Percentiles rank a stretch among this genome's conserved stretches.
Evolutionary conservation across 1,140 invertebrate species (phyloP).

Genomic region (Calephelis nemesis): DNA sequence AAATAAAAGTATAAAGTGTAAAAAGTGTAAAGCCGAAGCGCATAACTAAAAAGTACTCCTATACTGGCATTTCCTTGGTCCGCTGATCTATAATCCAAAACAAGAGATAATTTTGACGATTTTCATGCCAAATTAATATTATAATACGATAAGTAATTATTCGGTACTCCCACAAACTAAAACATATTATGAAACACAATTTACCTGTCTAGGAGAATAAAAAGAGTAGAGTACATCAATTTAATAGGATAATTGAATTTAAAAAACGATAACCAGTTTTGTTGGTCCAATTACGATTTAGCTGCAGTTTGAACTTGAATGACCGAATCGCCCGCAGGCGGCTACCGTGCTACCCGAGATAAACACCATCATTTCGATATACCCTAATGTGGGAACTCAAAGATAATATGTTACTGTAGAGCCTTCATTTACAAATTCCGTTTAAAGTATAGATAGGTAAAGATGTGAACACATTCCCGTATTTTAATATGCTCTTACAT

Average conservation of each 20-base stretch:
- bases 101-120: no score
- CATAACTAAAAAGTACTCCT: no score
- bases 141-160: no score
- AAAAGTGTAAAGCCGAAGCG: no score
- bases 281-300: conserved; percentile 17
- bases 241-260: conserved; percentile 17
- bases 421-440: background rate
- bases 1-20: no score
- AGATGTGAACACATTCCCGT: no score
- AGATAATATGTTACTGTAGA: background rate
- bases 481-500: no score
- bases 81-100: no score
- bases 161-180: background rate
- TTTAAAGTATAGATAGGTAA: no score
- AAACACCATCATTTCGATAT: conserved; percentile 35
- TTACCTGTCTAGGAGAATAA: background rate
- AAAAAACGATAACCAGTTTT: conserved; percentile 26
- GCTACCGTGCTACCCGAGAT: conserved; percentile 45
- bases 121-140: no score
- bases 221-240: conserved; percentile 7
- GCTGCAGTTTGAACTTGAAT: conserved; percentile 8
- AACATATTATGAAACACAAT: no score
- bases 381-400: background rate
- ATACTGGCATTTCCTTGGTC: no score
- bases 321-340: conserved; percentile 32